Base-by-base conservation (phyloP, 2,888 invertebrate species). In the Ephialtes manifestator region DNA sequence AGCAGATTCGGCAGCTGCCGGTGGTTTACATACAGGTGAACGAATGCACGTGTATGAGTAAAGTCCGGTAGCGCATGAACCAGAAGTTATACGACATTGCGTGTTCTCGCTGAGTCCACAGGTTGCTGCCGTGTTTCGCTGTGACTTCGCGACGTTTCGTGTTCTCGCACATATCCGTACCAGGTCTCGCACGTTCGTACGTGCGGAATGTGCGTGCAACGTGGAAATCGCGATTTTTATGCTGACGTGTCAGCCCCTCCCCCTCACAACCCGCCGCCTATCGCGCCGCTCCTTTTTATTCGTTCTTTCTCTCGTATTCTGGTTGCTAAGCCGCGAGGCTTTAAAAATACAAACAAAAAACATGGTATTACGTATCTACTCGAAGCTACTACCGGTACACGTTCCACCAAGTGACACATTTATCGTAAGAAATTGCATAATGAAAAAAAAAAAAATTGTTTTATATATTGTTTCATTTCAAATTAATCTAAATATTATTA, bases 171-270 rank as follows among this genome's bases (percentile, higher is more conserved):
- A 70, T 79, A 71, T 46, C 70, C 60, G 48, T 71, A 63, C 35
- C 67, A 15, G 53, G 43, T 15, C 13, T 48, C 53, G 31, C 28
- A 46, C 65, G 70, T 58, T 11, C 70, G 77, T 71, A 77, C 82
- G 74, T 75, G 74, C 70, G 78, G 77, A 85, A 85, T 82, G 82
- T 79, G 82, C 84, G 84, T 84, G 81, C 79, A 67, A 81, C 81
- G 74, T 72, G 72, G 55, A 81, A 85, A 85, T 84, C 72, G 65
- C 72, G 70, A 84, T 71, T 77, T 81, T 71, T 76, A 55, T 53
- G 77, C 77, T 77, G 76, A 71, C 80, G 71, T 71, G 76, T 51
- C 67, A 28, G 63, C 31, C n/a, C n/a, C 18, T 35, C n/a, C n/a
- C 8, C 60, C 18, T 60, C 20, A 15, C 35, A 5, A 10, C 11